Conservation (phyloP, 2,797 vertebrate species). For the Tamandua tetradactyla region DNA sequence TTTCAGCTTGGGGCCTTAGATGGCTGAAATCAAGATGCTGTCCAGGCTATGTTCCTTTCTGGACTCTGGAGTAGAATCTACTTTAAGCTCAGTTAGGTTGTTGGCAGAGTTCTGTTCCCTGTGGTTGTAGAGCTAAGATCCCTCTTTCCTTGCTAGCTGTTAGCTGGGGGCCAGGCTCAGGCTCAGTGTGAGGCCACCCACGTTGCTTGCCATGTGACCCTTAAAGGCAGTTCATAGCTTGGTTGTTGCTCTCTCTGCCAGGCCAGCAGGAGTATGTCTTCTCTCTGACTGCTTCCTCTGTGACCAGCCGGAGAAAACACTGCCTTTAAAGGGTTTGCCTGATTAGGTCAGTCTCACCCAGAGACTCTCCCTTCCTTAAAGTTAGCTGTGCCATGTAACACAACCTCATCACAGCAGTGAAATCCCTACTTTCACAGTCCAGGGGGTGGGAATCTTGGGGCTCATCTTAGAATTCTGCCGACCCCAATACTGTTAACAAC, state of each 20-base stretch:
- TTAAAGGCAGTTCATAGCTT: not conserved
- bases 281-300: not conserved
- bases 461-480: not conserved
- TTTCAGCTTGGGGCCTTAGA: not conserved
- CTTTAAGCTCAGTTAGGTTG: not conserved
- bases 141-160: too few species aligned
- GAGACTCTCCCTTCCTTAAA: not conserved
- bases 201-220: not conserved
- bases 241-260: not conserved
- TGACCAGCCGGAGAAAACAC: not conserved
- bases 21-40: not conserved
- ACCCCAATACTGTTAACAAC: not conserved
- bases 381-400: not conserved
- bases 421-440: not conserved
- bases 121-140: too few species aligned
- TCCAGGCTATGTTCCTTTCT: not conserved
- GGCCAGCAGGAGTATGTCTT: not conserved
- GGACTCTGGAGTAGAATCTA: not conserved
- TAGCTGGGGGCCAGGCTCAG: not conserved
- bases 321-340: not conserved
- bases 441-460: not conserved
- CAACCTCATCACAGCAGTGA: not conserved
- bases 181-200: not conserved
- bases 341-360: not conserved
- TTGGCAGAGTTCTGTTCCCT: too few species aligned